phyloP scores from a whole-genome alignment of 2,888 invertebrate species.

The Neria commutata region DNA sequence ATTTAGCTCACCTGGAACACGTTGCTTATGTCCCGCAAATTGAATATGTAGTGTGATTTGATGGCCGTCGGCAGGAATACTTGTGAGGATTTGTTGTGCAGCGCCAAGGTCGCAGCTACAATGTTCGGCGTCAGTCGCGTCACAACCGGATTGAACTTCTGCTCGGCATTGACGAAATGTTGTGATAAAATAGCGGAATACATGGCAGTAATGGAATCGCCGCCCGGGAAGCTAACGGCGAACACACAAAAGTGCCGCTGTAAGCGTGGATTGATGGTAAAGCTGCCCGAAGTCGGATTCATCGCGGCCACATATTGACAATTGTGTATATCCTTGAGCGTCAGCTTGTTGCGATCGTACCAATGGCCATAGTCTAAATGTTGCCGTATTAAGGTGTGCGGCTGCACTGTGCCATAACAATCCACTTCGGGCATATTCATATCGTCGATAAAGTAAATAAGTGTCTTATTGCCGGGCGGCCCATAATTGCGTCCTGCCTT shows the following conservation, averaged over 20 bases:
- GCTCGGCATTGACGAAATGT: slow-evolving; percentile 81
- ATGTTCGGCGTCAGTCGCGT: slow-evolving; percentile 74
- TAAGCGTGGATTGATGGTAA: slow-evolving; percentile 92
- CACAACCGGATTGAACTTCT: slow-evolving; percentile 76
- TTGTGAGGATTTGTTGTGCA: slow-evolving; percentile 86
- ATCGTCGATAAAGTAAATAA: slow-evolving; percentile 95
- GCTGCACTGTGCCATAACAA: slow-evolving; percentile 92
- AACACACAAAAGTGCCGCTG: slow-evolving; percentile 91
- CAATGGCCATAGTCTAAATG: slow-evolving; percentile 91
- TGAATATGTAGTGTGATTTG: slow-evolving; percentile 97
- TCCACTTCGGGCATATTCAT: slow-evolving; percentile 97
- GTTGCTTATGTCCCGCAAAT: slow-evolving; percentile 92
- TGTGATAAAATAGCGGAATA: slow-evolving; percentile 88
- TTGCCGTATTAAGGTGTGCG: slow-evolving; percentile 93
- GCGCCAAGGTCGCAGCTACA: slow-evolving; percentile 79
- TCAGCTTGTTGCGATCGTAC: slow-evolving; percentile 83
- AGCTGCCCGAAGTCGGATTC: slow-evolving; percentile 98
- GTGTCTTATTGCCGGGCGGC: slow-evolving; percentile 90
- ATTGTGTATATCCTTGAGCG: slow-evolving; percentile 93
- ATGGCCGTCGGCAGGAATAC: slow-evolving; percentile 93
- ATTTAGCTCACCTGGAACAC: slow-evolving; percentile 76
- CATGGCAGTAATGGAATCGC: slow-evolving; percentile 84
- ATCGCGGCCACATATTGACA: slow-evolving; percentile 97
- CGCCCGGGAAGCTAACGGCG: slow-evolving; percentile 79
- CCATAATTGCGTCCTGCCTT: slow-evolving; percentile 95